Percentiles rank a stretch among this genome's conserved stretches.
phyloP scores from a whole-genome alignment of 1,140 invertebrate species.

The Drosophila ananassae region DNA sequence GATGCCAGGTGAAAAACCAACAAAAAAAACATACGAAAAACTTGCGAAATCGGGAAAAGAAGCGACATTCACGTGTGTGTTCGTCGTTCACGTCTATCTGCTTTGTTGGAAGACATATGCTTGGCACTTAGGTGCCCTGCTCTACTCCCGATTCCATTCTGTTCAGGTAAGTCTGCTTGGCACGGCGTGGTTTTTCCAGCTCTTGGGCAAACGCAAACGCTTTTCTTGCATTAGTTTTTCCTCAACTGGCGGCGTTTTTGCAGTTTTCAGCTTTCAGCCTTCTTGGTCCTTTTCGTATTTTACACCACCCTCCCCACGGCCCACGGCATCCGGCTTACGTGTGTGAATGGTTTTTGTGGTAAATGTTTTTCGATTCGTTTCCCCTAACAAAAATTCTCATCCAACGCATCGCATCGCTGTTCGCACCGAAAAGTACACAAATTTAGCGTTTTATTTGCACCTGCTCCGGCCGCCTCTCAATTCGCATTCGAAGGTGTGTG shows the following conservation, averaged over 20 bases:
- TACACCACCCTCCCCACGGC: constrained; percentile 13
- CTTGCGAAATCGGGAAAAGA: constrained; percentile 33
- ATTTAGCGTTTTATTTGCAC: constrained; percentile 76
- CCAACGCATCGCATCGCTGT: constrained; percentile 25
- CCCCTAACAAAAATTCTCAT: constrained; percentile 24
- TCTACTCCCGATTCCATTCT: constrained; percentile 6
- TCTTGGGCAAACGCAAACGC: constrained; percentile 38
- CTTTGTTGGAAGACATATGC: constrained; percentile 70
- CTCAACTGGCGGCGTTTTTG: constrained; percentile 37
- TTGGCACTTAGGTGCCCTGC: constrained; percentile 66
- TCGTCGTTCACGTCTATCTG: constrained; percentile 25
- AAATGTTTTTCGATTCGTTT: constrained; percentile 76
- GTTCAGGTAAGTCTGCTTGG: constrained; percentile 10
- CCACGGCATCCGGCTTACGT: constrained; percentile 36
- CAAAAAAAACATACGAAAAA: constrained; percentile 25
- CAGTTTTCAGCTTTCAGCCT: constrained; percentile 12
- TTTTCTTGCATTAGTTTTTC: constrained; percentile 49
- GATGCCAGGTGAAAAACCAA: constrained; percentile 22
- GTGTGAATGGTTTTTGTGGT: constrained; percentile 65
- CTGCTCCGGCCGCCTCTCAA: constrained; percentile 47
- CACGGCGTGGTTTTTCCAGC: constrained; percentile 29
- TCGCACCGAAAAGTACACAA: constrained; percentile 66
- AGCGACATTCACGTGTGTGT: constrained; percentile 42
- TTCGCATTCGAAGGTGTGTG: constrained; percentile 40
- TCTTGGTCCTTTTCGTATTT: constrained; percentile 25